Evolutionary conservation across 2,113 vertebrate species (phyloP), one percentile per base, ranked within the genome.

Genomic region (Riparia riparia): DNA sequence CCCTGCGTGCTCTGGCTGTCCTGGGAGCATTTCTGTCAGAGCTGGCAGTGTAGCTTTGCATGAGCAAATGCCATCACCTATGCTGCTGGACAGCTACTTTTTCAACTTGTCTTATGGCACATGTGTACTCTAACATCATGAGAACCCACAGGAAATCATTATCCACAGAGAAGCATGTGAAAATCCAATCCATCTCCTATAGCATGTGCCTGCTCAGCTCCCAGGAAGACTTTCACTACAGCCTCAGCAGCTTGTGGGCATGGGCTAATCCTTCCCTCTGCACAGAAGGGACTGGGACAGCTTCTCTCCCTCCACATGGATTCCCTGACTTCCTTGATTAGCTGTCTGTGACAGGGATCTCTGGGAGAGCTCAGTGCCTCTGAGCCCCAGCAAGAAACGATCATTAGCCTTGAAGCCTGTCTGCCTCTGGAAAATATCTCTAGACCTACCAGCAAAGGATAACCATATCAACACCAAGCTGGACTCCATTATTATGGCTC

Each of bases 331-430:
- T 58, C 51, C 44, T 44, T 51, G 41, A 44, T 83, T 18, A 81
- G 44, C 66, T 61, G 4, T 32, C 31, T 71, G 37, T 76, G 42
- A 15, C 39, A 22, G 42, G 28, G 45, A 54, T 18, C 17, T 82
- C 72, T 50, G 32, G 9, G 14, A 85, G 45, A 57, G 17, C 45
- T 79, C 0, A 0, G 34, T 41, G 73, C 31, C 42, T 53, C 17
- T 3, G 60, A 89, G 58, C 20, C 42, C 57, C 70, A 58, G 61
- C 4, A 2, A 69, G 81, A 73, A 49, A 32, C n/a, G 42, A 37
- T 68, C 63, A 24, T 83, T 81, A 84, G 24, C 28, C 29, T 77
- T 77, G n/a, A 73, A 91, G 74, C 74, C 86, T 79, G 65, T 44
- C 61, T 76, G 66, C 45, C 45, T 57, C 16, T 34, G 73, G 53